Evolutionary conservation across 2,113 vertebrate genomes (phyloP).

Genomic region (Pao palembangensis): DNA sequence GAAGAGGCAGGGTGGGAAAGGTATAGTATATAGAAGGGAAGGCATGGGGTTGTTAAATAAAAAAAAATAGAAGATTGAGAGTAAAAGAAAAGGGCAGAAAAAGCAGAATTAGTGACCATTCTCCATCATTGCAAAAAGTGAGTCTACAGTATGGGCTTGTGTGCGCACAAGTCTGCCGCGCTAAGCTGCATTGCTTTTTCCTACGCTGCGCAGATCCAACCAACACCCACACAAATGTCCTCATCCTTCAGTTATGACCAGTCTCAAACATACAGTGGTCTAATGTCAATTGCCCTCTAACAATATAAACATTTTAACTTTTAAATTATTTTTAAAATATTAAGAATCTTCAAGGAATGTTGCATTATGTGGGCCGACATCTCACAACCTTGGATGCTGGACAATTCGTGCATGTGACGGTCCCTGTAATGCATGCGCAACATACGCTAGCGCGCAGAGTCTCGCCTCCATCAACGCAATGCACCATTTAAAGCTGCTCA

Average conservation of each 20-base stretch:
- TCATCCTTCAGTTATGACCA: slow-evolving; percentile 86
- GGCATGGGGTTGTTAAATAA: slow-evolving; percentile 66
- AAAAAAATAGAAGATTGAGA: slow-evolving; percentile 70
- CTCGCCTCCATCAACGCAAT: slow-evolving; percentile 41
- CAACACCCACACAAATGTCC: slow-evolving; percentile 86
- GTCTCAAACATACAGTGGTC: slow-evolving; percentile 7
- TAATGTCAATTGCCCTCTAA: neutral
- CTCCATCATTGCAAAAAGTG: slow-evolving; percentile 94
- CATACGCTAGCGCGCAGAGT: slow-evolving; percentile 71
- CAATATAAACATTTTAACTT: neutral
- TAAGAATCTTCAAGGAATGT: neutral
- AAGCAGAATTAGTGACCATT: slow-evolving; percentile 84
- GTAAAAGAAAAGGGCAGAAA: slow-evolving; percentile 82
- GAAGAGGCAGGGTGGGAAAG: slow-evolving; percentile 59
- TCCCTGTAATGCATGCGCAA: slow-evolving; percentile 99
- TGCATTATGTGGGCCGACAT: neutral
- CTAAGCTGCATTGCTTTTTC: slow-evolving; percentile 92
- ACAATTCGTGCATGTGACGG: slow-evolving; percentile 85
- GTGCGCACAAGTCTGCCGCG: slow-evolving; percentile 88
- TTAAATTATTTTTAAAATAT: neutral
- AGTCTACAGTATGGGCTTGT: slow-evolving; percentile 99
- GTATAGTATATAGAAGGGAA: slow-evolving; percentile 54
- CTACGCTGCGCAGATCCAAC: slow-evolving; percentile 97
- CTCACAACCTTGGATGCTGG: slow-evolving; percentile 90
- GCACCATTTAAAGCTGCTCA: slow-evolving; percentile 41